These are phyloP conservation scores for Akabosia matsudoensis DNA, from an alignment of 1,140 invertebrate genomes.

Conservation along the genomic window DNA sequence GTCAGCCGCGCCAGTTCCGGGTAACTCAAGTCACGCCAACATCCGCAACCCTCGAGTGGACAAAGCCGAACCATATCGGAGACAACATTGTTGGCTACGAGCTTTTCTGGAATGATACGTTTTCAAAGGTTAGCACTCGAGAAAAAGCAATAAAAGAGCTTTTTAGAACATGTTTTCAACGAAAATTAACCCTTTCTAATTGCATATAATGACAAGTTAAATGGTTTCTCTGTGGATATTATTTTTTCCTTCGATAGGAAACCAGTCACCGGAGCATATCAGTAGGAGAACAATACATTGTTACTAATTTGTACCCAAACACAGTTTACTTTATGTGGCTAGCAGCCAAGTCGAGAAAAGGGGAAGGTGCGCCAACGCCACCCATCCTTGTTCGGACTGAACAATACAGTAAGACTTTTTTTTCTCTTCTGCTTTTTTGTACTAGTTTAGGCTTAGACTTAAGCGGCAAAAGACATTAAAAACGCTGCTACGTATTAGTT, in stretches of 20 bases:
- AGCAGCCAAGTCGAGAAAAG: conserved; percentile 82
- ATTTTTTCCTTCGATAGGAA: conserved; percentile 53
- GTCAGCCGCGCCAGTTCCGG: conserved; percentile 84
- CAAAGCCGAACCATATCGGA: conserved; percentile 78
- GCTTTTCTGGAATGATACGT: conserved; percentile 96
- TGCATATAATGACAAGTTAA: too few relatives aligned
- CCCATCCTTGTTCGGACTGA: conserved; percentile 89
- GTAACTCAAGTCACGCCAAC: conserved; percentile 73
- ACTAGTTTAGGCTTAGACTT: too few relatives aligned
- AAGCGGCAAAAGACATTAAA: too few relatives aligned
- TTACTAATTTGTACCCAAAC: conserved; percentile 87
- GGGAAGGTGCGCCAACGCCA: conserved; percentile 91
- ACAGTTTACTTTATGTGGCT: conserved; percentile 95
- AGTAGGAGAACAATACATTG: conserved; percentile 76
- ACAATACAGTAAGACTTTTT: conserved; percentile 88
- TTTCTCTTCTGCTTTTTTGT: neutral
- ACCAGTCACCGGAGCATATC: conserved; percentile 68
- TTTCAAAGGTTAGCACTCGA: conserved; percentile 67
- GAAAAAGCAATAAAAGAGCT: too few relatives aligned
- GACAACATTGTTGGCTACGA: conserved; percentile 93
- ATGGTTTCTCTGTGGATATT: too few relatives aligned
- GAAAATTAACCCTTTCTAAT: too few relatives aligned
- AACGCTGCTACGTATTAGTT: too few relatives aligned
- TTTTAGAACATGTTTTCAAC: too few relatives aligned
- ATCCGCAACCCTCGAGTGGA: conserved; percentile 83